Evolutionary conservation across 92 coral and sea anemone genomes (phyloP).

Genomic region (Heteractis magnifica): DNA sequence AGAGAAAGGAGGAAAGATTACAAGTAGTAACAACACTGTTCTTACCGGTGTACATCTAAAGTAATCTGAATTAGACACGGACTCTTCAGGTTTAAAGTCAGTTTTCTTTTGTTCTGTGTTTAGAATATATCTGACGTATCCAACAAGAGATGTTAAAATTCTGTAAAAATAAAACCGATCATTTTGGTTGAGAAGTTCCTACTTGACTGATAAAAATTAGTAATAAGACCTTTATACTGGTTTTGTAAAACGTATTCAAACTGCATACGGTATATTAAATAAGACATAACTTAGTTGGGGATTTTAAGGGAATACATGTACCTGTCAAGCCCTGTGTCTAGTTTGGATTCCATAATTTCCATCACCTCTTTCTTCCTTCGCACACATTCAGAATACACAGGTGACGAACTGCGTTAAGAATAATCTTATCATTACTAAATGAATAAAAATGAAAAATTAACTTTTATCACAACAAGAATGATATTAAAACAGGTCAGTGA

Average conservation of each 20-base stretch:
- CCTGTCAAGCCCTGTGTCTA: constrained; percentile 95
- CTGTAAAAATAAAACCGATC: constrained; percentile 36
- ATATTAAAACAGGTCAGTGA: too few relatives aligned
- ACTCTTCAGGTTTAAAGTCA: constrained; percentile 89
- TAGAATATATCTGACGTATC: constrained; percentile 71
- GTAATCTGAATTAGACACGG: constrained; percentile 35
- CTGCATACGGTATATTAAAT: background rate
- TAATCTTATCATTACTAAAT: too few relatives aligned
- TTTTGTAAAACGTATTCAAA: too few relatives aligned
- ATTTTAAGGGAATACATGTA: constrained; percentile 3
- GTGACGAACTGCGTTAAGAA: constrained; percentile 70
- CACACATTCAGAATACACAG: constrained; percentile 91
- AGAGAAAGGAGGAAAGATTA: background rate
- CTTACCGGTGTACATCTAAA: constrained; percentile 74
- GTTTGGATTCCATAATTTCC: constrained; percentile 91
- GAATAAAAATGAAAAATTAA: too few relatives aligned
- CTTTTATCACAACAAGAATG: too few relatives aligned
- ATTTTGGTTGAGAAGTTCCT: background rate
- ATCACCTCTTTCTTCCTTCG: constrained; percentile 86
- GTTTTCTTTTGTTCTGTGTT: constrained; percentile 93
- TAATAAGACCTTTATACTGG: too few relatives aligned
- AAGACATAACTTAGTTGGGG: background rate
- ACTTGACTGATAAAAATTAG: background rate
- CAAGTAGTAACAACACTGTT: background rate
- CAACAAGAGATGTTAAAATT: constrained; percentile 72